Conservation (phyloP, 2,888 invertebrate genomes). For the Metopia argyrocephala region DNA sequence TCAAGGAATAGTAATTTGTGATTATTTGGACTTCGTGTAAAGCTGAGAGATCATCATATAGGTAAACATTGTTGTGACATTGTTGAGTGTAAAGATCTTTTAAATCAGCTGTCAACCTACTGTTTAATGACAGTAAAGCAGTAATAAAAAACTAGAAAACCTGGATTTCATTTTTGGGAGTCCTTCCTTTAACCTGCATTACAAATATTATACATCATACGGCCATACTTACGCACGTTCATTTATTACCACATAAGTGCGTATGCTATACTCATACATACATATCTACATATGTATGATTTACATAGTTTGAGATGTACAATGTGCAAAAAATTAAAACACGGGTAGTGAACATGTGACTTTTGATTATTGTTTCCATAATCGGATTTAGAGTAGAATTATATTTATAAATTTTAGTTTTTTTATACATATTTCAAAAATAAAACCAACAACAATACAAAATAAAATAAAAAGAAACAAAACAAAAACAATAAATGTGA, state of each 20-base stretch:
- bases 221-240: neutral
- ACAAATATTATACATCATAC: neutral
- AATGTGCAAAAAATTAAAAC: constrained; percentile 21
- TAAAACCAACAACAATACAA: neutral
- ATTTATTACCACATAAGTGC: neutral
- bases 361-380: constrained; percentile 52
- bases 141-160: too few relatives aligned
- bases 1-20: too few relatives aligned
- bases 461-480: too few relatives aligned
- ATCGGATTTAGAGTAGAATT: constrained; percentile 48
- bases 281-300: neutral
- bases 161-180: too few relatives aligned
- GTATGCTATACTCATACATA: neutral
- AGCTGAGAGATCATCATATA: too few relatives aligned
- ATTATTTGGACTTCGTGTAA: too few relatives aligned
- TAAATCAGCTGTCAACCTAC: too few relatives aligned
- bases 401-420: constrained; percentile 21
- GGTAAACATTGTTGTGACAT: too few relatives aligned
- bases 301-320: neutral
- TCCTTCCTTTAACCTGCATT: neutral
- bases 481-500: neutral
- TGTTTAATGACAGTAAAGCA: too few relatives aligned
- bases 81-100: too few relatives aligned
- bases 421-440: neutral
- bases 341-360: constrained; percentile 51